Evolutionary conservation across 2,888 invertebrate genomes (phyloP).

Genomic region (Megamerina dolium): DNA sequence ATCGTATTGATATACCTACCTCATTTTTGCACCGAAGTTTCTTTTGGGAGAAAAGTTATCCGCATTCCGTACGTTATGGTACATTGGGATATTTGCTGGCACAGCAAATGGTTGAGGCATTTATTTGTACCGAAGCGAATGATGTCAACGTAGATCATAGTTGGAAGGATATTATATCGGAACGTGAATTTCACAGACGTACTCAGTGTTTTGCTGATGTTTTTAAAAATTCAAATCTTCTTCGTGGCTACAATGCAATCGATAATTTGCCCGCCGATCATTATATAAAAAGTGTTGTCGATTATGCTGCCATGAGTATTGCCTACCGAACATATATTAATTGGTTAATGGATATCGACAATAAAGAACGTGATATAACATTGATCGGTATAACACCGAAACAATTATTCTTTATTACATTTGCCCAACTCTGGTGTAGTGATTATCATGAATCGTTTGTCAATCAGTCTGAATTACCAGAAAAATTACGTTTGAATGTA

Average conservation of each 20-base stretch:
- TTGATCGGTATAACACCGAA: constrained; percentile 32
- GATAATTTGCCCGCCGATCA: constrained; percentile 31
- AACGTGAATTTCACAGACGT: constrained; percentile 27
- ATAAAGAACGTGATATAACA: constrained; percentile 25
- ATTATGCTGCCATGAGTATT: constrained; percentile 39
- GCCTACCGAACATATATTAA: constrained; percentile 40
- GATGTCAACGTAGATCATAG: constrained; percentile 39
- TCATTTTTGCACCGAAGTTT: constrained; percentile 40
- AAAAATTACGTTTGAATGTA: constrained; percentile 34
- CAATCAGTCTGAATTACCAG: constrained; percentile 32
- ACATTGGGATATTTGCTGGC: constrained; percentile 39
- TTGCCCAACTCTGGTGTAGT: constrained; percentile 41
- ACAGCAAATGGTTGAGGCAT: constrained; percentile 41
- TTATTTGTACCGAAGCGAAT: constrained; percentile 36
- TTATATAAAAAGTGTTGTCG: constrained; percentile 31
- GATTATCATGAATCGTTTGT: constrained; percentile 30
- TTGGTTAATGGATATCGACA: constrained; percentile 36
- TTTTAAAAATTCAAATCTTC: too few relatives aligned
- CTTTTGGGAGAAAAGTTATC: constrained; percentile 41
- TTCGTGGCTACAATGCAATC: constrained; percentile 25
- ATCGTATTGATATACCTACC: constrained; percentile 37
- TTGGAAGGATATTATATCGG: constrained; percentile 39
- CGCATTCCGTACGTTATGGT: constrained; percentile 37
- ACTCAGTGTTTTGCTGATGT: constrained; percentile 35
- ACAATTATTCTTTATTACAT: constrained; percentile 40